Evolutionary conservation across 2,888 invertebrate species (phyloP).

Genomic region (Diogma glabrata): DNA sequence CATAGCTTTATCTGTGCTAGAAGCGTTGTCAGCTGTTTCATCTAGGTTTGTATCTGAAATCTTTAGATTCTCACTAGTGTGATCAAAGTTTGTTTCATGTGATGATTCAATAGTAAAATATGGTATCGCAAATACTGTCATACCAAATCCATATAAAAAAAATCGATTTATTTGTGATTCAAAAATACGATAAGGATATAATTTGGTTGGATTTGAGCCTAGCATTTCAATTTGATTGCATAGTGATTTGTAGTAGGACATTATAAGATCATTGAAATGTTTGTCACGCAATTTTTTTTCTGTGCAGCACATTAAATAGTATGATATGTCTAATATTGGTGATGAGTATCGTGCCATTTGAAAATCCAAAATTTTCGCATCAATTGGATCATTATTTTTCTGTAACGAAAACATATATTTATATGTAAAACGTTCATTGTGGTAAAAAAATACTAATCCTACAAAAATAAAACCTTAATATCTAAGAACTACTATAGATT

Average conservation of each 20-base stretch:
- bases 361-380: slow-evolving; percentile 29
- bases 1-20: too few species aligned
- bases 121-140: slow-evolving; percentile 27
- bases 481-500: too few species aligned
- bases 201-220: slow-evolving; percentile 19
- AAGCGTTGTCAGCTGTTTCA: too few species aligned
- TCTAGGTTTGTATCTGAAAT: too few species aligned
- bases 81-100: slow-evolving; percentile 27
- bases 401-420: background rate
- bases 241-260: slow-evolving; percentile 25
- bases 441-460: too few species aligned
- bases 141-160: slow-evolving; percentile 28
- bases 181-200: slow-evolving; percentile 24
- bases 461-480: too few species aligned
- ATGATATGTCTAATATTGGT: slow-evolving; percentile 28
- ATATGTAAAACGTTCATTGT: too few species aligned
- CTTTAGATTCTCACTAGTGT: too few species aligned
- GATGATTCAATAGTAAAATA: slow-evolving; percentile 26
- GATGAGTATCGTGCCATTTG: slow-evolving; percentile 30
- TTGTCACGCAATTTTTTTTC: slow-evolving; percentile 26
- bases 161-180: slow-evolving; percentile 24
- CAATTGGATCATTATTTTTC: slow-evolving; percentile 18
- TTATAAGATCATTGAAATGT: slow-evolving; percentile 25
- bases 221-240: slow-evolving; percentile 20
- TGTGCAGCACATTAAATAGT: slow-evolving; percentile 29